Evolutionary conservation across 2,797 vertebrate genomes (phyloP).

Genomic region (Telmatherina bonti): DNA sequence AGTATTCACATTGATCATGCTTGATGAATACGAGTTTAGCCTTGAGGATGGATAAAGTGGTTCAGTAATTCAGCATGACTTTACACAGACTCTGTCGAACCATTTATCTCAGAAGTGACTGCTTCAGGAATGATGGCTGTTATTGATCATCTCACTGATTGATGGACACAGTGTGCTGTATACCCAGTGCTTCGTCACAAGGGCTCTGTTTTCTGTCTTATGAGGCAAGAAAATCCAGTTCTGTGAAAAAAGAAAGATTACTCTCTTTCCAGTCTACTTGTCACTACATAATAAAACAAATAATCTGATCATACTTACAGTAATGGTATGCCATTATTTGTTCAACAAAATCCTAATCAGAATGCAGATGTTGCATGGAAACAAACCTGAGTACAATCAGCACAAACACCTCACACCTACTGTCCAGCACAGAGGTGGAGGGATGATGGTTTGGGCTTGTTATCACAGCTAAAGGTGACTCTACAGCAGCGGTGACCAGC

Average conservation of each 20-base stretch:
- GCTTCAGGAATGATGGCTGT: conserved; percentile 17
- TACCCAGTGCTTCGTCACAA: conserved; percentile 7
- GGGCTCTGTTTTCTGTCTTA: conserved; percentile 12
- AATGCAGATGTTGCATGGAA: no score
- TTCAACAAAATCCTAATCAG: no score
- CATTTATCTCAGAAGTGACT: conserved; percentile 17
- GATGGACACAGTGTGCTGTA: conserved; percentile 4
- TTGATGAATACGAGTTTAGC: conserved; percentile 24
- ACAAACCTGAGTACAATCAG: no score
- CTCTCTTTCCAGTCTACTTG: no score
- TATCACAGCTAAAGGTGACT: no score
- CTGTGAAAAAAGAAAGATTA: neutral
- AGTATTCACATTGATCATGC: conserved; percentile 20
- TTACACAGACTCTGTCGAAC: conserved; percentile 14
- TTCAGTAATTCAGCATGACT: conserved; percentile 12
- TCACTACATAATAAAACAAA: no score
- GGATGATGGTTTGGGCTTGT: no score
- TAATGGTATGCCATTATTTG: no score
- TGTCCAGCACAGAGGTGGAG: no score
- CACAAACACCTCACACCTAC: no score
- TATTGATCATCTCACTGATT: conserved; percentile 19
- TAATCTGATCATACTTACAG: no score
- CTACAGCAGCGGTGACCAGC: no score
- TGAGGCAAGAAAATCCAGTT: neutral
- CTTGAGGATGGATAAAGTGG: conserved; percentile 17